phyloP scores from a whole-genome alignment of 2,888 invertebrate species.

The Dione vanillae region DNA sequence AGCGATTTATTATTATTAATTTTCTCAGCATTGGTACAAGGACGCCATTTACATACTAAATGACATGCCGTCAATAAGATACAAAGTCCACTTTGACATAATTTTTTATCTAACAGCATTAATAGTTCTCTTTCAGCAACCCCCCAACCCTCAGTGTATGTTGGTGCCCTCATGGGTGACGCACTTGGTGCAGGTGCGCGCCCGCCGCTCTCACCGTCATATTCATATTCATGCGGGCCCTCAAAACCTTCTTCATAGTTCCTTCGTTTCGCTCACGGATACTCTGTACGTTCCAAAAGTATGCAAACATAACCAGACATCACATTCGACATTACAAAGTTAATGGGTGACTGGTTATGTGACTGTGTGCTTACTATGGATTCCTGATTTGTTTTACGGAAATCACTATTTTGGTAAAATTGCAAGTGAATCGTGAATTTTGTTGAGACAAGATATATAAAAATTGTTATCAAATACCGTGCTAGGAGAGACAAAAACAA shows the following conservation, averaged over 20 bases:
- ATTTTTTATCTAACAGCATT: no score
- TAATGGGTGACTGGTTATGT: slow-evolving; percentile 34
- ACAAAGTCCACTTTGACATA: no score
- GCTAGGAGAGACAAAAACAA: neutral
- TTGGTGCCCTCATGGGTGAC: no score
- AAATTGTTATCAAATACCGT: neutral
- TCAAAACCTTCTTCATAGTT: slow-evolving; percentile 79
- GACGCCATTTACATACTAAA: no score
- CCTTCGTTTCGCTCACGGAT: slow-evolving; percentile 78
- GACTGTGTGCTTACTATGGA: slow-evolving; percentile 23
- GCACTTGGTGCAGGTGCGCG: slow-evolving; percentile 78
- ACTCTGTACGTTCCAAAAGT: slow-evolving; percentile 83
- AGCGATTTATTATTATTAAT: no score
- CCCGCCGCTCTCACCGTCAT: slow-evolving; percentile 77
- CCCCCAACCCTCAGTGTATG: no score
- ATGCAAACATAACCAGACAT: slow-evolving; percentile 79
- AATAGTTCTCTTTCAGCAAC: no score
- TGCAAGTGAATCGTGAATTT: neutral
- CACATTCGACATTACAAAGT: slow-evolving; percentile 51
- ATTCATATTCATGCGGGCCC: slow-evolving; percentile 81
- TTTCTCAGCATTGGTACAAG: no score
- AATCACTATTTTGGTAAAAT: neutral
- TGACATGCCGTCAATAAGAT: no score
- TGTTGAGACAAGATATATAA: neutral
- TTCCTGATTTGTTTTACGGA: slow-evolving; percentile 28